Conservation (phyloP, 2,113 vertebrate genomes). For the Cervus canadensis region DNA sequence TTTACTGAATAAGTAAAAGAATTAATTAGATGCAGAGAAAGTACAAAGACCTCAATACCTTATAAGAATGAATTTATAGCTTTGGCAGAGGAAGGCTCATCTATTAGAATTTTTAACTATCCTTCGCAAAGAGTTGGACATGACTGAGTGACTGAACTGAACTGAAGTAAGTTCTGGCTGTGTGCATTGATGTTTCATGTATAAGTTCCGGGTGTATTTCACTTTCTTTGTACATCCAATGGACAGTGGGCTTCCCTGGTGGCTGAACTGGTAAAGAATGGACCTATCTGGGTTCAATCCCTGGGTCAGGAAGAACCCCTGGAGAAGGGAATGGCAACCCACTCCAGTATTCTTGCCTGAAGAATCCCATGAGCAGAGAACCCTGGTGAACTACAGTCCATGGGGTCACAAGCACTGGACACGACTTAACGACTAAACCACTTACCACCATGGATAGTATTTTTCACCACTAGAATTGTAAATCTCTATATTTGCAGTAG, state of each 20-base stretch:
- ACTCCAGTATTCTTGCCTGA: background rate
- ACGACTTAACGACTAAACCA: background rate
- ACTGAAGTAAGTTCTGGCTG: background rate
- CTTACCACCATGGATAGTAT: background rate
- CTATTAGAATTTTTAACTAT: background rate
- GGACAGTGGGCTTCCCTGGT: background rate
- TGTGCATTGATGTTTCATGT: background rate
- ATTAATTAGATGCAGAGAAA: background rate
- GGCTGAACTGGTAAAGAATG: background rate
- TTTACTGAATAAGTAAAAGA: background rate
- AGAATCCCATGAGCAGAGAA: background rate
- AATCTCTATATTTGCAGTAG: background rate
- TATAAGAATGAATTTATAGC: background rate
- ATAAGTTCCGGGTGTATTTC: background rate
- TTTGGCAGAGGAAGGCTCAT: background rate
- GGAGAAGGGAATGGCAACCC: background rate
- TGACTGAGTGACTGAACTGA: too few relatives aligned
- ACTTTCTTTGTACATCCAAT: background rate
- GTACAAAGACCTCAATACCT: background rate
- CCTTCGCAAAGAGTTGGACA: background rate
- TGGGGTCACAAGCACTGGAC: background rate
- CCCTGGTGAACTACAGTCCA: background rate
- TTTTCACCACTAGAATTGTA: background rate
- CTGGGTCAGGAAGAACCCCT: background rate
- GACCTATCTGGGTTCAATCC: background rate